phyloP scores from a whole-genome alignment of 2,113 vertebrate genomes.

The Micronycteris hirsuta region DNA sequence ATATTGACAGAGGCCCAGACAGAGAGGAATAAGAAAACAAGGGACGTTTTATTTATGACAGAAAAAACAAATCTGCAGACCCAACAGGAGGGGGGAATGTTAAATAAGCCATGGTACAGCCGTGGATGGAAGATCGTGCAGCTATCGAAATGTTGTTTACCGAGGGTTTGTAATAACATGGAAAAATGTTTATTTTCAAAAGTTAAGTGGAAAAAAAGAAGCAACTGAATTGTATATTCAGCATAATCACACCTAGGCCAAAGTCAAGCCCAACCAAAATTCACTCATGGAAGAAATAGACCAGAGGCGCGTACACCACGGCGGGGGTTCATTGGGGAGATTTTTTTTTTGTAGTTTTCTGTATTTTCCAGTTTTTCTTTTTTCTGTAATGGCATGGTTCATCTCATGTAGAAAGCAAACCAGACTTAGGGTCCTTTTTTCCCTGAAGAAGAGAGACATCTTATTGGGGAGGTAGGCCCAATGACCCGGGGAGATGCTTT shows the following conservation, averaged over 20 bases:
- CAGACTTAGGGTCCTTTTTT: not conserved
- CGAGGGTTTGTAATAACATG: constrained; percentile 55
- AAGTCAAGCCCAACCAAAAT: constrained; percentile 20
- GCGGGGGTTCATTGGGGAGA: not conserved
- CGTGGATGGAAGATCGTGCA: not conserved
- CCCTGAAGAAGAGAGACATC: not conserved
- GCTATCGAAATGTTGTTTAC: constrained; percentile 59
- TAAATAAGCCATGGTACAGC: constrained; percentile 42
- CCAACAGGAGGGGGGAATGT: not conserved
- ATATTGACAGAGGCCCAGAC: constrained; percentile 52
- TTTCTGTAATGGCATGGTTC: not conserved
- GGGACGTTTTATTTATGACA: constrained; percentile 59
- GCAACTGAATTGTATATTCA: constrained; percentile 1
- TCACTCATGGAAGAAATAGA: not conserved
- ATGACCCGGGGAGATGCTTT: not conserved
- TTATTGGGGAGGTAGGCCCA: not conserved
- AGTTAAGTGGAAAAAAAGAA: not conserved
- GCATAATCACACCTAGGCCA: constrained; percentile 39
- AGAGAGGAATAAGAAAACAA: constrained; percentile 47
- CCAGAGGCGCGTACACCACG: rapidly evolving
- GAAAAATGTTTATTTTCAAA: constrained; percentile 48
- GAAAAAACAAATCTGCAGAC: constrained; percentile 25
- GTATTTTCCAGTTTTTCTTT: constrained; percentile 21
- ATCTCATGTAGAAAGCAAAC: not conserved
- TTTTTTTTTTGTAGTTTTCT: not conserved